Base-by-base conservation (phyloP, 92 coral and sea anemone species). In the Scolanthus callimorphus region DNA sequence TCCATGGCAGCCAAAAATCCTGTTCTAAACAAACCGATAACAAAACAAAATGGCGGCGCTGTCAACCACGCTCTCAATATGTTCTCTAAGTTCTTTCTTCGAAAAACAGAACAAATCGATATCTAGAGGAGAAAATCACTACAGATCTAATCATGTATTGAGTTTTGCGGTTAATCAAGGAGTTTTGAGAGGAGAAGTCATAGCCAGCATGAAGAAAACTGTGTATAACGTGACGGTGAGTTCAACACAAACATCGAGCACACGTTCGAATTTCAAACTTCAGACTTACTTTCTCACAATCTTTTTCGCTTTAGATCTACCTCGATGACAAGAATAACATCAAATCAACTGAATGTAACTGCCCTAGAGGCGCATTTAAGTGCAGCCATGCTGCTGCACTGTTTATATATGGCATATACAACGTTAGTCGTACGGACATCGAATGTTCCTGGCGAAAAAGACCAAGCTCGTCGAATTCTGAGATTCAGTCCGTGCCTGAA, bases 111-210 rank as follows among this genome's bases (percentile, higher is more conserved):
- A 67, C 27, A 75, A 75, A 39, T 75, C 75, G 6, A 8, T 74
- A 41, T n/a, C 65, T 27, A 59, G 76, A 67, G 76, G 76, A 11
- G 71, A 77, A 77, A 68, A 77, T 47, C 84, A 78, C 39, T 78
- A 62, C 51, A 30, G 55, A 26, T 78, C 78, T 22, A 64, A 41
- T 28, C 78, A 78, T 29, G 48, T 70, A 44, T 47, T 60, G 25
- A 43, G 58, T 46, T 77, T 77, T 69, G n/a, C 24, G 24, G 61
- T 8, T 37, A 49, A 48, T 25, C 46, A 17, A 27, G 63, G 76
- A 19, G 47, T 69, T 45, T 19, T 69, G 24, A 46, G 58, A 27
- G 76, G 76, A 23, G 37, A 56, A 29, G 55, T 69, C 15, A 30
- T 44, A 2, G 76, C 76, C 11, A 57, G 65, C 65, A 69, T 69